phyloP scores from a whole-genome alignment of 1,140 invertebrate genomes.

The Ceratoteleas bidentatus region DNA sequence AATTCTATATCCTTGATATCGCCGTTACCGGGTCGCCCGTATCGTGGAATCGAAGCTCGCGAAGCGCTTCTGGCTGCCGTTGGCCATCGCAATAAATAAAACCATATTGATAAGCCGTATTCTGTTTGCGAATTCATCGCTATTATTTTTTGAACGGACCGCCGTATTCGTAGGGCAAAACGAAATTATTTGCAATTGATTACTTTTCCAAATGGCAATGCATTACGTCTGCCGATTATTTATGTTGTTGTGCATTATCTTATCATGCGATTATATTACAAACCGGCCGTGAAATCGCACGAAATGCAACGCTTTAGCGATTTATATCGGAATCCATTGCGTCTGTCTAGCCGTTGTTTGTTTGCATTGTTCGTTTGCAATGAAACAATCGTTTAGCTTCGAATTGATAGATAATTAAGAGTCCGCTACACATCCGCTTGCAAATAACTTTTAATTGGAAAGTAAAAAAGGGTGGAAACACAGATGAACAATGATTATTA shows the following conservation, averaged over 20 bases:
- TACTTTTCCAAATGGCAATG: conserved; percentile 48
- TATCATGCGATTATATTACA: conserved; percentile 32
- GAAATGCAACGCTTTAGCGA: conserved; percentile 4
- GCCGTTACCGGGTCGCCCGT: conserved; percentile 36
- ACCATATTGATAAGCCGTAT: conserved; percentile 69
- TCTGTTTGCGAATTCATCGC: conserved; percentile 73
- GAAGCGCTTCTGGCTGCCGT: conserved; percentile 63
- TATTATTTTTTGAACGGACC: conserved; percentile 69
- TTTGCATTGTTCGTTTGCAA: no score
- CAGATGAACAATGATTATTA: no score
- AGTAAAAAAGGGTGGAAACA: no score
- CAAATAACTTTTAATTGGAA: no score
- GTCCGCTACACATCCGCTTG: no score
- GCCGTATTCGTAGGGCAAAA: conserved; percentile 17
- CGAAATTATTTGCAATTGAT: conserved; percentile 62
- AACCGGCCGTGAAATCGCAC: conserved; percentile 19
- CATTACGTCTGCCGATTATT: conserved; percentile 37
- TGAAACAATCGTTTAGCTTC: no score
- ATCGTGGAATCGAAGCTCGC: conserved; percentile 57
- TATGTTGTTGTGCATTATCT: conserved; percentile 49
- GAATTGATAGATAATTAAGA: no score
- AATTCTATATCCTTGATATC: conserved; percentile 47
- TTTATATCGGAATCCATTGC: neutral
- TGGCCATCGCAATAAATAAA: conserved; percentile 74
- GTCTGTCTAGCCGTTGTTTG: no score